Evolutionary conservation across 2,113 vertebrate species (phyloP).

Genomic region (Cervus canadensis): DNA sequence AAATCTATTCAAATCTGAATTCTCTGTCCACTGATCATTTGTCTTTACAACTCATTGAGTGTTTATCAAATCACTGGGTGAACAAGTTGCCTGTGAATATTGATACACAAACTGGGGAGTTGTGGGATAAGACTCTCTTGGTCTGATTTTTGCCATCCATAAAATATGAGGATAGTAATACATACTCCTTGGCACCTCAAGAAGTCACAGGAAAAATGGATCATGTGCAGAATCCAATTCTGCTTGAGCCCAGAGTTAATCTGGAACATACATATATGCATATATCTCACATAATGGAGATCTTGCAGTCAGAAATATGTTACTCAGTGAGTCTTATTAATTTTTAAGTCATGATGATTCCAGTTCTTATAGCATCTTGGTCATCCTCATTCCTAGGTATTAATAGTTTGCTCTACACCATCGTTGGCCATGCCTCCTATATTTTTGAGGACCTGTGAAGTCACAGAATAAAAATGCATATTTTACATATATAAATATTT

Average conservation of each 20-base stretch:
- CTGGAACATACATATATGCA: not conserved
- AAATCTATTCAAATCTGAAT: not conserved
- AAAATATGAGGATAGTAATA: not conserved
- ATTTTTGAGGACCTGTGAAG: not conserved
- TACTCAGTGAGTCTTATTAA: not conserved
- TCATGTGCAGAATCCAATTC: not conserved
- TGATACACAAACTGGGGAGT: not conserved
- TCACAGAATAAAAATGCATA: not conserved
- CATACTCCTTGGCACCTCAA: not conserved
- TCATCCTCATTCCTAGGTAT: not conserved
- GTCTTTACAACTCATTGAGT: not conserved
- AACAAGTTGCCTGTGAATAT: not conserved
- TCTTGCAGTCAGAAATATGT: not conserved
- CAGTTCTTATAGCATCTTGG: not conserved
- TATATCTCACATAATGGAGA: not conserved
- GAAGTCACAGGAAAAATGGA: not conserved
- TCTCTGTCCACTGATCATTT: not conserved
- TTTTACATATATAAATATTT: not conserved
- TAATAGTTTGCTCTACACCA: not conserved
- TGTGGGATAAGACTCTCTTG: not conserved
- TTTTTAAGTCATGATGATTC: not conserved
- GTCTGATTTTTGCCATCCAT: not conserved
- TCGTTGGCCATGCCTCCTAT: not conserved
- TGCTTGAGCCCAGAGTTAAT: not conserved
- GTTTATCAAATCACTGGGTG: not conserved